A percentile compares a stretch with the other conserved stretches of the same genome.
These are phyloP conservation scores for Isichthys henryi DNA, from an alignment of 2,113 vertebrate species.

Conservation along the genomic window DNA sequence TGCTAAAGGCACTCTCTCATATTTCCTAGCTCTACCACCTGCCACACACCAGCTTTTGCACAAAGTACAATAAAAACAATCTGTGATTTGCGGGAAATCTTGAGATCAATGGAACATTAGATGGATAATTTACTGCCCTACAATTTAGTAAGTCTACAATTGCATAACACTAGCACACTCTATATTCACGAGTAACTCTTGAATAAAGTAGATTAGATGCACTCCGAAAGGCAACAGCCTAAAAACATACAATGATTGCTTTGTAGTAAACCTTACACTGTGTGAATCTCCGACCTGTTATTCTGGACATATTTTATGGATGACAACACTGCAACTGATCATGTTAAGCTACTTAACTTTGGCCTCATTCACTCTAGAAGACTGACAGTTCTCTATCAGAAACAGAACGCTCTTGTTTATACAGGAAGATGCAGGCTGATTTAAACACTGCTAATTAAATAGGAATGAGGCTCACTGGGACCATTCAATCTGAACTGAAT, in stretches of 20 bases:
- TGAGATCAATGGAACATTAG: not conserved
- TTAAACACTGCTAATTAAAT: constrained; percentile 41
- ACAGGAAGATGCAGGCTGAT: constrained; percentile 36
- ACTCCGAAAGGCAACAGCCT: not conserved
- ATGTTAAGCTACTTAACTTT: not conserved
- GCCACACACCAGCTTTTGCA: constrained; percentile 2
- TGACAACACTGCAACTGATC: not conserved
- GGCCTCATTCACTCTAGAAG: not conserved
- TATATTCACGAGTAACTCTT: not conserved
- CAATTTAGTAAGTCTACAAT: not conserved
- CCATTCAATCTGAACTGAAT: constrained; percentile 36
- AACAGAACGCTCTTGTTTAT: not conserved
- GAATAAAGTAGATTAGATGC: not conserved
- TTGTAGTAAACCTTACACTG: not conserved
- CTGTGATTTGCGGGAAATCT: not conserved
- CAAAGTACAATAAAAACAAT: not conserved
- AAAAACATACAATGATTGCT: not conserved
- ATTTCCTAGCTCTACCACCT: constrained; percentile 43
- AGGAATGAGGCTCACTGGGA: constrained; percentile 33
- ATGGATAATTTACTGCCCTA: not conserved
- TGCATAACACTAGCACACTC: not conserved
- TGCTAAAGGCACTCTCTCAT: constrained; percentile 33
- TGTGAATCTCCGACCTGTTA: not conserved
- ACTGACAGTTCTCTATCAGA: not conserved
- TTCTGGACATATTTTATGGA: not conserved